Percentiles rank a stretch among this genome's conserved stretches.
phyloP scores from a whole-genome alignment of 2,888 invertebrate genomes.

The Caenorhabditis sp. region DNA sequence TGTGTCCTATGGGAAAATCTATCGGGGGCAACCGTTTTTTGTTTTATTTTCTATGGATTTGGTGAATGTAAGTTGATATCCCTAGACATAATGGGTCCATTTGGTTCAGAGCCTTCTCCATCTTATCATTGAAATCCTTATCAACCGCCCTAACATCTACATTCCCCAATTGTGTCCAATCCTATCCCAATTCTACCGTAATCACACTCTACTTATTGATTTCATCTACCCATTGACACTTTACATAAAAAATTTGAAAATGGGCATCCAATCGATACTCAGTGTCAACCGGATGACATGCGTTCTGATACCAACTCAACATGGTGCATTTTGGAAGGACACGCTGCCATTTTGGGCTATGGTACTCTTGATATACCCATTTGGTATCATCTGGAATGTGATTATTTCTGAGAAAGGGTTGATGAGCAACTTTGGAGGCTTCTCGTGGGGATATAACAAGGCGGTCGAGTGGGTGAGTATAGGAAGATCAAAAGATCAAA shows the following conservation, averaged over 20 bases:
- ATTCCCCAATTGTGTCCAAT: conserved; percentile 16
- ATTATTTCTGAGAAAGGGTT: conserved; percentile 27
- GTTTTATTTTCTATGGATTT: conserved; percentile 5
- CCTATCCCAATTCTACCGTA: neutral
- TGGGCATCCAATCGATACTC: conserved; percentile 3
- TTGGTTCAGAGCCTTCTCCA: conserved; percentile 32
- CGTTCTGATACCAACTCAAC: neutral
- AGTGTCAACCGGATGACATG: conserved; percentile 22
- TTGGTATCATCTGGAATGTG: conserved; percentile 35
- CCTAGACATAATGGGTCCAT: neutral
- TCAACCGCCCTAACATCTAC: conserved; percentile 15
- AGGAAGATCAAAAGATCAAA: no score
- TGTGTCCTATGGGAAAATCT: neutral
- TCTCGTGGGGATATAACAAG: conserved; percentile 26
- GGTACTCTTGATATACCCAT: conserved; percentile 12
- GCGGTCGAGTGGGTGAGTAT: conserved; percentile 40
- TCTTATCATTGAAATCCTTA: conserved; percentile 18
- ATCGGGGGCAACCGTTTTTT: conserved; percentile 12
- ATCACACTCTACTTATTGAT: neutral
- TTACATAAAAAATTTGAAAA: conserved; percentile 3
- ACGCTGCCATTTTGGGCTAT: neutral
- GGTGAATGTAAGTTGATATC: neutral
- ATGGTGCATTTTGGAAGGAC: neutral
- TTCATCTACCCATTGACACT: neutral
- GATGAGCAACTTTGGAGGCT: conserved; percentile 31